These are phyloP conservation scores for Megatriorchis doriae DNA, from an alignment of 2,113 vertebrate species.

Conservation along the genomic window DNA sequence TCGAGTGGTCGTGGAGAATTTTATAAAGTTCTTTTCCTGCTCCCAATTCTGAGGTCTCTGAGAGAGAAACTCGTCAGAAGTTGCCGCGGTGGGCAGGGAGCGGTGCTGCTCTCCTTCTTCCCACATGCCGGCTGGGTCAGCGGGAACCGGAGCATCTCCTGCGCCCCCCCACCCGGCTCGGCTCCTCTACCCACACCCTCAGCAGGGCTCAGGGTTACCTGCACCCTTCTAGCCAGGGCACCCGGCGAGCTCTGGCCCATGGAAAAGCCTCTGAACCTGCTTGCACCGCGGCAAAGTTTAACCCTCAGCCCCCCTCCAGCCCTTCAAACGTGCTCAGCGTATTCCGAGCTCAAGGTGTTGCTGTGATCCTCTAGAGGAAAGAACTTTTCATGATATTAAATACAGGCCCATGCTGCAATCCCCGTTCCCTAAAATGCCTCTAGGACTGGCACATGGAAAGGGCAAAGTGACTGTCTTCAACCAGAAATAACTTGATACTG, in stretches of 20 bases:
- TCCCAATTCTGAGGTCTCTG: conserved; percentile 80
- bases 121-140: accelerated
- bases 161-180: not conserved
- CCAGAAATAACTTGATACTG: not conserved
- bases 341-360: not conserved
- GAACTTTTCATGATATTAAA: not conserved
- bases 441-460: accelerated
- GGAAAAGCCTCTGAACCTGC: not conserved
- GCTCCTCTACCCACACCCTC: not conserved
- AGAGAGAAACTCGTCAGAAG: conserved; percentile 77
- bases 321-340: accelerated
- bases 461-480: accelerated
- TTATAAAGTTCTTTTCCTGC: conserved; percentile 89
- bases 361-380: not conserved
- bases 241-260: accelerated
- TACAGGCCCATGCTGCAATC: not conserved
- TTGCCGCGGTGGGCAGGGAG: conserved; percentile 22
- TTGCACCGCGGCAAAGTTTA: accelerated
- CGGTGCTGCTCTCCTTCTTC: not conserved
- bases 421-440: not conserved
- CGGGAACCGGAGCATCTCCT: not conserved
- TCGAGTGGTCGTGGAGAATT: conserved; percentile 91
- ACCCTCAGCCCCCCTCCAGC: not conserved
- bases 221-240: not conserved
- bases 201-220: not conserved